Evolutionary conservation across 2,888 invertebrate genomes (phyloP).

Genomic region (Drosophila nigricruria): DNA sequence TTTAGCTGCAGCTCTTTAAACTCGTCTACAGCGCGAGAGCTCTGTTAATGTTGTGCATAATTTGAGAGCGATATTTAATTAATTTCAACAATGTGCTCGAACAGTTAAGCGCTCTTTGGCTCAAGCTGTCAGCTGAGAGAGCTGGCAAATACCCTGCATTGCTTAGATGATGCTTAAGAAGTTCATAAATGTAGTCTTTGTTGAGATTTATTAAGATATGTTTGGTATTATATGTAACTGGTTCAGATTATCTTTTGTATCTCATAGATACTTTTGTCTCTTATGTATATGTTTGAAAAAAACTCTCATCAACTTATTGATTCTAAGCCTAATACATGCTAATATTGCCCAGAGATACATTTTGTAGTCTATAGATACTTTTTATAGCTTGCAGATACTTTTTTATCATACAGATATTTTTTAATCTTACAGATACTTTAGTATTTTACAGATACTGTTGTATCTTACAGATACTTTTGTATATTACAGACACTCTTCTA

Average conservation of each 20-base stretch:
- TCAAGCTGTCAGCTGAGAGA: neutral
- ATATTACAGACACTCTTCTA: too few relatives aligned
- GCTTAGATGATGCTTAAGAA: neutral
- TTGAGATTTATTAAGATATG: too few relatives aligned
- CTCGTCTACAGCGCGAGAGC: slow-evolving; percentile 10
- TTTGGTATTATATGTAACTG: too few relatives aligned
- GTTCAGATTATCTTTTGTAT: neutral
- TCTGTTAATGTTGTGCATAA: slow-evolving; percentile 42
- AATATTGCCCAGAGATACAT: too few relatives aligned
- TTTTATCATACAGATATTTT: neutral
- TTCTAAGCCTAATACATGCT: too few relatives aligned
- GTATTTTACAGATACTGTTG: too few relatives aligned
- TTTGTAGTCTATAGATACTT: neutral
- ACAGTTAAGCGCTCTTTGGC: neutral
- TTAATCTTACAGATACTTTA: neutral
- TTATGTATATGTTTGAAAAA: too few relatives aligned
- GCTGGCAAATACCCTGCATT: slow-evolving; percentile 7
- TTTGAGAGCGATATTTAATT: slow-evolving; percentile 58
- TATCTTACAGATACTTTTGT: too few relatives aligned
- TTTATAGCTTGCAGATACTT: neutral
- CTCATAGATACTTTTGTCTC: neutral
- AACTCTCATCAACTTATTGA: too few relatives aligned
- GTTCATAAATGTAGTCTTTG: neutral
- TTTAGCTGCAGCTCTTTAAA: slow-evolving; percentile 19
- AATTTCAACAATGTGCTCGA: slow-evolving; percentile 51